These are phyloP conservation scores for Apteryx mantelli DNA, from an alignment of 2,113 vertebrate genomes.

Conservation along the genomic window DNA sequence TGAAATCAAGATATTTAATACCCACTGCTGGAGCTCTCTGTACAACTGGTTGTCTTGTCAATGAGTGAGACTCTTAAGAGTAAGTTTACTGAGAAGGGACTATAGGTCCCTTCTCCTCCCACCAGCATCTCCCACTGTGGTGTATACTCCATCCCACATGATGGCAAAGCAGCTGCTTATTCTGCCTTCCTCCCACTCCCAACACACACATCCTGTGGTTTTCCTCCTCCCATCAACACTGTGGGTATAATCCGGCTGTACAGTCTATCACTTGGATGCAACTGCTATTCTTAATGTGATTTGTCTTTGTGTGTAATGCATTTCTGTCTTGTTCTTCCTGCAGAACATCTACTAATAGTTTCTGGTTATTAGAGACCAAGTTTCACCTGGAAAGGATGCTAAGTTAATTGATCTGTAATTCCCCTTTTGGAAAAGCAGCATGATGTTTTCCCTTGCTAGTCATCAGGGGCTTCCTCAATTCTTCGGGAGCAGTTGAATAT, in stretches of 20 bases:
- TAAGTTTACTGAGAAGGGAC: background rate
- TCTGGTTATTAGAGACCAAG: conserved; percentile 28
- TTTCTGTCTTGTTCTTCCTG: background rate
- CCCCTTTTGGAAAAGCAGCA: background rate
- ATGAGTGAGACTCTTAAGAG: background rate
- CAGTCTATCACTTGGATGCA: background rate
- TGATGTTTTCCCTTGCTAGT: conserved; percentile 33
- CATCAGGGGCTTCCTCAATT: conserved; percentile 28
- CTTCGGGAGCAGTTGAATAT: conserved; percentile 56
- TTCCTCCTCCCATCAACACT: conserved; percentile 14
- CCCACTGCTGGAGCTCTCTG: background rate
- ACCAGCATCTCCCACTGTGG: background rate
- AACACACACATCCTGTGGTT: background rate
- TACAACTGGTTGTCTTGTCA: background rate
- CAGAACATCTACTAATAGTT: background rate
- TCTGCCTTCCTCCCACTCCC: conserved; percentile 12
- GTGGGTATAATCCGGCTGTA: background rate
- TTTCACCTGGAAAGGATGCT: conserved; percentile 22
- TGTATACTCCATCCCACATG: conserved; percentile 9
- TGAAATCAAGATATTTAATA: background rate
- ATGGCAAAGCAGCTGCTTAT: conserved; percentile 37
- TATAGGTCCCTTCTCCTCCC: background rate
- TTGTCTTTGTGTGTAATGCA: background rate
- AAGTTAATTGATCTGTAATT: conserved; percentile 59
- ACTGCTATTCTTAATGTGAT: background rate